Base-by-base conservation (phyloP, 1,140 invertebrate genomes). In the Olivierus martensii region DNA sequence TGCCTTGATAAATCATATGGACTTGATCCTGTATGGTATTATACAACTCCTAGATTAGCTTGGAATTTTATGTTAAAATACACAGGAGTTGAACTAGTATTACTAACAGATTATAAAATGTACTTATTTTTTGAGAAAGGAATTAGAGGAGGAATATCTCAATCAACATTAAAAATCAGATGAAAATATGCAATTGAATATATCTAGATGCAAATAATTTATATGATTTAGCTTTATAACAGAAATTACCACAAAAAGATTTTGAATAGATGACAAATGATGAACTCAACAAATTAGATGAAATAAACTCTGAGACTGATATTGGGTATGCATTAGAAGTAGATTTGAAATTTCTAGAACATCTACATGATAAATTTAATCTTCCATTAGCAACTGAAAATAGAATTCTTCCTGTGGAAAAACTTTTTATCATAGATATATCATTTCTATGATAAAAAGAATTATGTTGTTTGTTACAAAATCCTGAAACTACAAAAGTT, bases 391-490 rank as follows among this genome's bases (percentile, higher is more conserved):
- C 62, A 49, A 63, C 69, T 36, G 63, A 71, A 59, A 54, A 53
- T 36, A 45, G 35, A 37, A 19, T 44, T 44, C 18, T 58, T 34
- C 14, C 11, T 12, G 18, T 10, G 15, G 35, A 35, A 41, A 59
- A 53, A 51, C 22, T 59, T 15, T 11, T 44, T n/a, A n/a, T n/a
- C n/a, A n/a, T n/a, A n/a, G n/a, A n/a, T n/a, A 10, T 47, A 22
- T 1, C 52, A 47, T 57, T 51, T 59, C 34, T 1, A 42, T 9
- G 17, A 50, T 42, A 59, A 58, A 44, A 56, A 59, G 51, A 70
- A 69, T 34, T 75, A 75, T 65, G 59, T 70, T 41, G 65, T 75
- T 38, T 74, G 75, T 63, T 72, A 73, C 63, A 50, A 59, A 54
- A 71, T 69, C 61, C 65, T 76, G 35, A 62, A 73, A 65, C 70